Evolutionary conservation across 2,797 vertebrate species (phyloP), one percentile per base, ranked within the genome.

Genomic region (Phalloptychus januarius): DNA sequence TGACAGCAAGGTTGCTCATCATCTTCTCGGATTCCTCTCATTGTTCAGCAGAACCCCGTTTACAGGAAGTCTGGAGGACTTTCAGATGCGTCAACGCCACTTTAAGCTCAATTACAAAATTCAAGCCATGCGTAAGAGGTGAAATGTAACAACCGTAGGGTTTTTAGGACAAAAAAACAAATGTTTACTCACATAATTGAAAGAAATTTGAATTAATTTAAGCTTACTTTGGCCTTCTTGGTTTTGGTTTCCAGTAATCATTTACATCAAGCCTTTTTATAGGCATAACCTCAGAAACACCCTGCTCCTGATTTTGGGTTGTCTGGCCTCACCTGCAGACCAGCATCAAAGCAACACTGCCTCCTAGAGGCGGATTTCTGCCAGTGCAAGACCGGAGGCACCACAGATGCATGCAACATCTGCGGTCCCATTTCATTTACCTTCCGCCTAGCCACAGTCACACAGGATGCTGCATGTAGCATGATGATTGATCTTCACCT

Each of bases 341-440:
- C 70, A 72, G 40, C 70, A 25, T 63, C 79, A 79, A 77, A 74
- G 76, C 85, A 84, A 78, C 86, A 93, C 87, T 83, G n/a, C 71
- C 93, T 79, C 85, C 93, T 72, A 70, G 93, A 95, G 95, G 94
- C 25, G 15, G 8, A 42, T 81, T 50, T 74, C 5, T 84, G 85
- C 84, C 70, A 91, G 61, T 91, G 83, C 74, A n/a, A 36, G 72
- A 56, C 33, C 79, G 42, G 25, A 70, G 25, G 28, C 25, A 70
- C n/a, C 36, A 45, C 70, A 0, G 46, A 74, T 54, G 44, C 48
- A 72, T 7, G 36, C 2, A 16, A 69, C 12, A 28, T 76, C 79
- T 71, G 69, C 77, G 78, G 71, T 72, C 44, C 40, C 71, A 5
- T 46, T 74, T 50, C 46, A 44, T 38, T 18, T 42, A n/a, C 20